Evolutionary conservation across 2,113 vertebrate species (phyloP).

Genomic region (Neomonachus schauinslandi): DNA sequence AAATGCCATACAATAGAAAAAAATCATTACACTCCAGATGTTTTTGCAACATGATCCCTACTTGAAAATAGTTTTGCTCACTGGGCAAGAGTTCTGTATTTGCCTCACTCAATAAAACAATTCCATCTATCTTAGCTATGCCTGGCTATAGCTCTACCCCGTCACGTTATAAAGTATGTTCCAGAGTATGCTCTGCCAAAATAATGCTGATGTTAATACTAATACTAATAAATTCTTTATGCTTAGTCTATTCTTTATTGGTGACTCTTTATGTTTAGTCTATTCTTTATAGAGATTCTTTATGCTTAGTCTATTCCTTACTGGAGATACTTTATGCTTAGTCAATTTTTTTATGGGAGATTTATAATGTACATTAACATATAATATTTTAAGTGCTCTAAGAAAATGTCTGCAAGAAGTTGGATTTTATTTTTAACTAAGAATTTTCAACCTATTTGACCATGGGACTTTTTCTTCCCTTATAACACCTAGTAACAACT

Average conservation of each 20-base stretch:
- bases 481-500: neutral
- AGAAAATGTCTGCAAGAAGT: conserved; percentile 5
- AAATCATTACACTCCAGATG: neutral
- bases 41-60: neutral
- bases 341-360: conserved; percentile 34
- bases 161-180: conserved; percentile 15
- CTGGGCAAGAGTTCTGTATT: neutral
- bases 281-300: conserved; percentile 43
- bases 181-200: conserved; percentile 40
- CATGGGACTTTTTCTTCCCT: neutral
- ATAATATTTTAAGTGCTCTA: conserved; percentile 39
- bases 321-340: conserved; percentile 27
- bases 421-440: neutral
- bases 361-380: conserved; percentile 67
- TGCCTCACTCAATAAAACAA: neutral
- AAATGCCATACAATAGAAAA: neutral
- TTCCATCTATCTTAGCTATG: neutral
- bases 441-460: neutral
- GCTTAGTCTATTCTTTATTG: conserved; percentile 29
- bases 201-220: conserved; percentile 46
- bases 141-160: neutral
- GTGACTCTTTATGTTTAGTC: conserved; percentile 32
- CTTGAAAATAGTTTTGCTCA: neutral
- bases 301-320: conserved; percentile 37
- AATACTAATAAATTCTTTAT: conserved; percentile 49